Conservation (phyloP, 2,888 invertebrate genomes). For the Cheilosia impressa region DNA sequence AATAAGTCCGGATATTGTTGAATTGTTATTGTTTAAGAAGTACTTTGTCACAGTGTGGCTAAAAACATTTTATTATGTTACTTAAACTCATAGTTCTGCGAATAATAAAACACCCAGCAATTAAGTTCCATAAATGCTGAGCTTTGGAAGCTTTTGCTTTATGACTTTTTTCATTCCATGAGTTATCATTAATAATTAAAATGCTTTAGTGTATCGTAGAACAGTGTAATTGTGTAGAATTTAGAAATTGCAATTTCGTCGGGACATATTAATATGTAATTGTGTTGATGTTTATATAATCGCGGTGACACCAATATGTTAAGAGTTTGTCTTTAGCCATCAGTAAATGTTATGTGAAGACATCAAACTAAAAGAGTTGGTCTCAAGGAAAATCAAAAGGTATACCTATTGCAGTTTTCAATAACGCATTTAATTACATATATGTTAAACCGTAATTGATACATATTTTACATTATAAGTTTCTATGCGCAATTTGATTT, state of each 20-base stretch:
- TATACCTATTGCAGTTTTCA: neutral
- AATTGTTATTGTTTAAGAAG: too few relatives aligned
- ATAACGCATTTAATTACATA: neutral
- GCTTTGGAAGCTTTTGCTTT: constrained; percentile 40
- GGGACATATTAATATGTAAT: neutral
- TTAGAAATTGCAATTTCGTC: neutral
- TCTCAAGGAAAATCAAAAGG: constrained; percentile 13
- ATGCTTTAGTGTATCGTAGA: constrained; percentile 37
- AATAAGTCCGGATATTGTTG: too few relatives aligned
- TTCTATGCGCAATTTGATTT: too few relatives aligned
- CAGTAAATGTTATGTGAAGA: constrained; percentile 8
- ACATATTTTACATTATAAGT: too few relatives aligned
- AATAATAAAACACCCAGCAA: neutral
- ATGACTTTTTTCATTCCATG: constrained; percentile 42
- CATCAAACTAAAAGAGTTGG: constrained; percentile 2
- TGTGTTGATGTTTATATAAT: neutral
- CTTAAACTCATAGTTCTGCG: neutral
- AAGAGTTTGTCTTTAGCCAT: neutral
- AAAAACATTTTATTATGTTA: neutral
- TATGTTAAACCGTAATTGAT: neutral
- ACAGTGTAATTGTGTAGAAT: constrained; percentile 26
- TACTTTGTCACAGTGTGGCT: too few relatives aligned
- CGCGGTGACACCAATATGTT: neutral
- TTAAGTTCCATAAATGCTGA: neutral
- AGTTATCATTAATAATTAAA: constrained; percentile 45